Percentiles rank a stretch among this genome's conserved stretches.
phyloP scores from a whole-genome alignment of 2,797 vertebrate species.

The Siniperca scherzeri region DNA sequence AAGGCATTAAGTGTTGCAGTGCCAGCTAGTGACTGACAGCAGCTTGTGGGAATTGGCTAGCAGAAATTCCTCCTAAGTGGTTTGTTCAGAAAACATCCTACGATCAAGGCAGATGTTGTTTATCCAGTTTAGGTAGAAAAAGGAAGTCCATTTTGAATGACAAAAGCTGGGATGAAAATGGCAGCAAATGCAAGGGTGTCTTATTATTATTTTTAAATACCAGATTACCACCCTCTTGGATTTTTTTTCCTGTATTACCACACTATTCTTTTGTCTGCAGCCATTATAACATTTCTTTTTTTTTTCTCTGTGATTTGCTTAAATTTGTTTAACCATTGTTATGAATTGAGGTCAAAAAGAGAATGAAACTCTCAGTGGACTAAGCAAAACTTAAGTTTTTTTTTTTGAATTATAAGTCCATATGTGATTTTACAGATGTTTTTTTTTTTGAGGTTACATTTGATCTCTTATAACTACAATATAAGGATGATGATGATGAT shows the following conservation, averaged over 20 bases:
- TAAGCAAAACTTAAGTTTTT: neutral
- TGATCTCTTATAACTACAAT: neutral
- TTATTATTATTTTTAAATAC: constrained; percentile 44
- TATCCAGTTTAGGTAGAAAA: constrained; percentile 83
- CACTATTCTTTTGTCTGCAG: constrained; percentile 49
- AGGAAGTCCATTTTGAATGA: constrained; percentile 76
- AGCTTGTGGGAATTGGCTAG: constrained; percentile 89
- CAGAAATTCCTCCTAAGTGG: constrained; percentile 88
- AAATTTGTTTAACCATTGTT: constrained; percentile 31
- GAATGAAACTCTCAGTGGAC: neutral
- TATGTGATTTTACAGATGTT: neutral
- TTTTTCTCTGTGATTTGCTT: constrained; percentile 30
- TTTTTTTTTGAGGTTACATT: constrained; percentile 3
- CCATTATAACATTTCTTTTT: constrained; percentile 12
- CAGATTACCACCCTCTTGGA: constrained; percentile 50
- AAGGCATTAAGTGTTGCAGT: constrained; percentile 90
- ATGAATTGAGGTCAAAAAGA: constrained; percentile 6
- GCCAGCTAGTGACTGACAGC: constrained; percentile 89
- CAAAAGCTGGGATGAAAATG: constrained; percentile 72
- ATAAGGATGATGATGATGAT: neutral
- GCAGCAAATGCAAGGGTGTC: constrained; percentile 48
- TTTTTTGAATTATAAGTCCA: neutral
- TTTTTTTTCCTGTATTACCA: constrained; percentile 4
- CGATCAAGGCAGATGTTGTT: constrained; percentile 89
- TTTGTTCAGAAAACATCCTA: constrained; percentile 88